Evolutionary conservation across 2,797 vertebrate genomes (phyloP).

Genomic region (Periparus ater): DNA sequence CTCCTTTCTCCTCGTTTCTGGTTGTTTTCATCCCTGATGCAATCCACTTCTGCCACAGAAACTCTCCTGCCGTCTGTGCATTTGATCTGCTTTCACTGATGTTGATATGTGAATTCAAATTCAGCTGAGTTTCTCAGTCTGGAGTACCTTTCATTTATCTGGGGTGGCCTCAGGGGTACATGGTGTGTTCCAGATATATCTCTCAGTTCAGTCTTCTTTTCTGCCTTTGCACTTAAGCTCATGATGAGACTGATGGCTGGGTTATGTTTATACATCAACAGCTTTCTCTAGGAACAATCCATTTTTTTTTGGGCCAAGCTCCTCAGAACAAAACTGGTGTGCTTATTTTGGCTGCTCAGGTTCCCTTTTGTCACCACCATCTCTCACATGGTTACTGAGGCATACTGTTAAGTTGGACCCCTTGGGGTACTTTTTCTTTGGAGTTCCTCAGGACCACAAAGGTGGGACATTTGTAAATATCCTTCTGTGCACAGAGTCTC

Average conservation of each 20-base stretch:
- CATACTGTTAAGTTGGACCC: background rate
- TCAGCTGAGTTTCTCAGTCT: background rate
- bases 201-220: background rate
- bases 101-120: background rate
- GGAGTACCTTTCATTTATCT: background rate
- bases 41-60: background rate
- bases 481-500: background rate
- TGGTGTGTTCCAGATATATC: background rate
- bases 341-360: background rate
- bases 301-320: background rate
- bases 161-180: background rate
- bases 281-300: background rate
- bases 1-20: background rate
- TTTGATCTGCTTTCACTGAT: background rate
- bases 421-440: background rate
- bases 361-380: background rate
- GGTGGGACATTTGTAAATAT: background rate
- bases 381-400: background rate
- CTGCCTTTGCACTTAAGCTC: background rate
- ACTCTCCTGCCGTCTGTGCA: fast-evolving
- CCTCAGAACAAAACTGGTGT: background rate
- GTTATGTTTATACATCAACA: background rate
- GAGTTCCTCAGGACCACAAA: background rate
- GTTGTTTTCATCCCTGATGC: background rate
- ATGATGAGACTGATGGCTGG: background rate